Base-by-base conservation (phyloP, 30 jellyfish, hydroid and myxozoan species). In the Aurelia sp. region DNA sequence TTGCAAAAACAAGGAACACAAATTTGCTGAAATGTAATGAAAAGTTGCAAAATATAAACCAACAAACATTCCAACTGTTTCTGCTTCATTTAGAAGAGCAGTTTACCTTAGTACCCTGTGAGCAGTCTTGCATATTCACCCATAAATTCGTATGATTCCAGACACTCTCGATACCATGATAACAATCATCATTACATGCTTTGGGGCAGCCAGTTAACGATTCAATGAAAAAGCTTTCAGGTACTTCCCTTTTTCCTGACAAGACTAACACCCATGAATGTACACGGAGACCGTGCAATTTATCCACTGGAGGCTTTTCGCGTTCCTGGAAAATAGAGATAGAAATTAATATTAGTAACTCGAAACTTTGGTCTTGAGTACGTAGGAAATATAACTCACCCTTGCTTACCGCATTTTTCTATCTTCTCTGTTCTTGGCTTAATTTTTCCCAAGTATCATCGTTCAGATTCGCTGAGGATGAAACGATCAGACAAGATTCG, bases 61-160 rank as follows among this genome's bases (percentile, higher is more conserved):
- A 2, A 41, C 52, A n/a, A n/a, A n/a, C n/a, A n/a, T n/a, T n/a
- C n/a, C n/a, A 40, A 40, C 6, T 40, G 1, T 40, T 40, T 40
- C 51, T 40, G 51, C 1, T 40, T 40, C 51, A 40, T 40, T 7
- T 40, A 16, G 3, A 0, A 44, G 55, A 44, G 55, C 7, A 44
- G 13, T 6, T 59, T 77, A 94, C 97, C 95, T 94, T 94, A 13
- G 94, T 84, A 23, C 99, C 99, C 55, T 94, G 96, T 50, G 99
- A 94, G 79, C 99, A 94, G 79, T 89, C 97, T 62, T 94, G 99
- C 99, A 94, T 94, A 59, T 94, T 94, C 19, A 94, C 91, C 99
- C 99, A 94, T 2, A 94, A 82, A 69, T 94, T 94, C 2, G 96
- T 47, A 62, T 89, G 93, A 66, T 89, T 94, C 99, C 99, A 94